Conservation (phyloP, 1,140 invertebrate species). For the Apocrypta bakeri region DNA sequence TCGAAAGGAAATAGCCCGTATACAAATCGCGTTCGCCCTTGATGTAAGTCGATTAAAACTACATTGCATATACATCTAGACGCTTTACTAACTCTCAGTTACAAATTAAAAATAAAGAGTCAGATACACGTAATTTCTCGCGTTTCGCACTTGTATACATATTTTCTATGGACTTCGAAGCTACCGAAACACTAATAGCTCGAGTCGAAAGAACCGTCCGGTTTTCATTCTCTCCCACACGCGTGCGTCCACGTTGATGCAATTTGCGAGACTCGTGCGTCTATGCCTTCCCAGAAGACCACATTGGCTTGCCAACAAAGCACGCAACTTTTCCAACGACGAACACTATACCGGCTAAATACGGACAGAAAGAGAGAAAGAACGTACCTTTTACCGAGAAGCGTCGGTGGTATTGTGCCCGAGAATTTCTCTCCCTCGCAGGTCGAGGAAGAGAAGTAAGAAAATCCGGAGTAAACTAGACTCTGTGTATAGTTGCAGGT, state of each 20-base stretch:
- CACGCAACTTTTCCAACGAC: conserved; percentile 10
- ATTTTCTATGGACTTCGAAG: too few species aligned
- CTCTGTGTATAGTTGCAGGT: too few species aligned
- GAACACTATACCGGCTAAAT: neutral
- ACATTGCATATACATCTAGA: conserved; percentile 25
- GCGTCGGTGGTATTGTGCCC: conserved; percentile 5
- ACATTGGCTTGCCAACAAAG: neutral
- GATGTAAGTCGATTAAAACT: conserved; percentile 10
- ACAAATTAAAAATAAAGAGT: too few species aligned
- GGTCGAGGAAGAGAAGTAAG: neutral
- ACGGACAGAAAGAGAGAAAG: neutral
- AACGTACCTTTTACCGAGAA: neutral
- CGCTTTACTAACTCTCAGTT: neutral
- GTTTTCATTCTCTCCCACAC: too few species aligned
- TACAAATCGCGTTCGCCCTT: conserved; percentile 10
- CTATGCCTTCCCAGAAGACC: neutral
- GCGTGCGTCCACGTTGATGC: neutral
- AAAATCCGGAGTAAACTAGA: neutral
- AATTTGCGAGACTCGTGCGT: neutral
- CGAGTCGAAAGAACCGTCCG: too few species aligned
- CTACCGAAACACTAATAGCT: too few species aligned
- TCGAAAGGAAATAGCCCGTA: neutral
- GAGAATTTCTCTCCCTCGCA: conserved; percentile 15
- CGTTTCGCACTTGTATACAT: too few species aligned
- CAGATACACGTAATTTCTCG: too few species aligned